Conservation (phyloP, 2,888 invertebrate genomes). For the Teinopalpus imperialis region DNA sequence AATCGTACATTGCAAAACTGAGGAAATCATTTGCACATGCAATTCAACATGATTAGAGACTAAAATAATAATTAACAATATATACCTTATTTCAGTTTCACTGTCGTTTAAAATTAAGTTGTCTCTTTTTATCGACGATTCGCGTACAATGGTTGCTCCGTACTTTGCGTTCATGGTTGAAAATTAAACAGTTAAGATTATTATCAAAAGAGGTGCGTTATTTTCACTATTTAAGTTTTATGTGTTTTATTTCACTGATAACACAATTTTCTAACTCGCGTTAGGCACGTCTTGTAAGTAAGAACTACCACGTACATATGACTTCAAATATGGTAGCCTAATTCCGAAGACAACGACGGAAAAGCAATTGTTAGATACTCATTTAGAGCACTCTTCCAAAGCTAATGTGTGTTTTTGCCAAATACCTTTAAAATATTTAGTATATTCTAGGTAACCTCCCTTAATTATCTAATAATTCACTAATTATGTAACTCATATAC, state of each 20-base stretch:
- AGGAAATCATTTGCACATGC: constrained; percentile 4
- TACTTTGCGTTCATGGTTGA: constrained; percentile 62
- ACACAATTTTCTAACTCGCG: constrained; percentile 25
- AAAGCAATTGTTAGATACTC: constrained; percentile 6
- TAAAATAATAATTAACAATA: neutral
- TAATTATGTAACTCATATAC: too few species aligned
- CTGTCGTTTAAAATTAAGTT: constrained; percentile 44
- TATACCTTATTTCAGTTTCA: constrained; percentile 58
- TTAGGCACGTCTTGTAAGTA: constrained; percentile 56
- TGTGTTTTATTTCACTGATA: neutral
- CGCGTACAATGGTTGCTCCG: constrained; percentile 59
- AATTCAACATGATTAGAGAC: neutral
- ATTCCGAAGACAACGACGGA: constrained; percentile 9
- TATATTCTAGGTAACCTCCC: too few species aligned
- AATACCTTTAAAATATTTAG: too few species aligned
- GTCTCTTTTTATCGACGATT: constrained; percentile 45
- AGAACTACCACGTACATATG: constrained; percentile 59
- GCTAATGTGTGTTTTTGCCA: too few species aligned
- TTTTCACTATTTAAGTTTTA: neutral
- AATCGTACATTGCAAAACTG: constrained; percentile 44
- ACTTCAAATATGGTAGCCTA: constrained; percentile 38
- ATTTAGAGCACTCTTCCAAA: neutral
- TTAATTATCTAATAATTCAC: too few species aligned
- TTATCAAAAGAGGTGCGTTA: too few species aligned
- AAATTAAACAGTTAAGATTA: too few species aligned